Conservation (phyloP, 2,113 vertebrate genomes). For the Bos indicus region DNA sequence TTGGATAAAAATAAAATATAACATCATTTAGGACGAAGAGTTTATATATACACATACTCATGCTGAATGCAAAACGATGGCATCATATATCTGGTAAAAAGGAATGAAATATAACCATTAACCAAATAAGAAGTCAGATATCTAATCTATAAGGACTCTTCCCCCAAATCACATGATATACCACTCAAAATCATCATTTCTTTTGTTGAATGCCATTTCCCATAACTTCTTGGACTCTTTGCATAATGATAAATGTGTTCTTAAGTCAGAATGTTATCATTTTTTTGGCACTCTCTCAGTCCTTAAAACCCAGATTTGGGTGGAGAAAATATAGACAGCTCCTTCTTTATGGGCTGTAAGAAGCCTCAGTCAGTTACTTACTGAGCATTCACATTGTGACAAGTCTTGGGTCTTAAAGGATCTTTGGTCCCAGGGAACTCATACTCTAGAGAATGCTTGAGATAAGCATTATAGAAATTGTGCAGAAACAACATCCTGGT, state of each 20-base stretch:
- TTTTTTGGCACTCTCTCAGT: constrained; percentile 31
- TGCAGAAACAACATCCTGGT: background rate
- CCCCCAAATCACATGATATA: constrained; percentile 55
- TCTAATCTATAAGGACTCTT: constrained; percentile 39
- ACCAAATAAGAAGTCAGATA: constrained; percentile 17
- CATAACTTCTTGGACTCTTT: constrained; percentile 50
- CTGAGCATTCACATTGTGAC: background rate
- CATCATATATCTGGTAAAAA: constrained; percentile 49
- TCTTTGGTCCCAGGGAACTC: background rate
- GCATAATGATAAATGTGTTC: constrained; percentile 57
- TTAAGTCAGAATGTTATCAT: constrained; percentile 27
- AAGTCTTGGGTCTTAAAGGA: background rate
- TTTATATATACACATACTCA: background rate
- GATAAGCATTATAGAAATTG: background rate
- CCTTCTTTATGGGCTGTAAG: background rate
- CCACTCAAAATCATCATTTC: constrained; percentile 58
- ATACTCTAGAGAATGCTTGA: background rate
- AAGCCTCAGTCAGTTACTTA: background rate
- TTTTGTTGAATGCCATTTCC: constrained; percentile 63
- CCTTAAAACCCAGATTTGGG: constrained; percentile 9
- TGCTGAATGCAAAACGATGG: constrained; percentile 23
- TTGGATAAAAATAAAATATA: background rate
- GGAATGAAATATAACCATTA: background rate
- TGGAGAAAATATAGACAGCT: background rate
- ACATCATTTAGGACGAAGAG: background rate